Percentiles rank a stretch among this genome's conserved stretches.
phyloP scores from a whole-genome alignment of 2,797 vertebrate genomes.

The Acanthurus leucopareius region DNA sequence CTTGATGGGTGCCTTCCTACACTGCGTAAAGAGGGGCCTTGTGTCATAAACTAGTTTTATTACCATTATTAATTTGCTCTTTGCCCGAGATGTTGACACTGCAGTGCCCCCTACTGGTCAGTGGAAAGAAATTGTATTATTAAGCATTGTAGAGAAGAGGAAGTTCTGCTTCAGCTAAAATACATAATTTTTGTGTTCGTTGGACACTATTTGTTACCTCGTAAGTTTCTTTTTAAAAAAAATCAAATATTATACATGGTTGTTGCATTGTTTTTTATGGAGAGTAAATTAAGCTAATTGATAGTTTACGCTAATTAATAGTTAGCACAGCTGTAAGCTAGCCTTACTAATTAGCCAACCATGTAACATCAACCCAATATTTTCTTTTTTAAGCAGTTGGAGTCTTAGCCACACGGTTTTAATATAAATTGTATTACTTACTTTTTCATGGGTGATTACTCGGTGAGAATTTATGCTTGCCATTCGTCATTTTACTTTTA shows the following conservation, averaged over 20 bases:
- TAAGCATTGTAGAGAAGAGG: no score
- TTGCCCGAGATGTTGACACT: not conserved
- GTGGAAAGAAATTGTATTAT: not conserved
- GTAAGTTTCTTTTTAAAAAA: not conserved
- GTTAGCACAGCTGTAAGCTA: not conserved
- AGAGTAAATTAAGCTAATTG: no score
- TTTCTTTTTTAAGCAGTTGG: no score
- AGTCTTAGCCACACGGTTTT: not conserved
- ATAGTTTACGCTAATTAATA: not conserved
- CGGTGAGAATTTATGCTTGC: no score
- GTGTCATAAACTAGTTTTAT: no score
- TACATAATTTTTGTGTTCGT: not conserved
- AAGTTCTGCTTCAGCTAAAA: no score
- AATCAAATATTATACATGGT: not conserved
- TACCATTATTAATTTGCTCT: no score
- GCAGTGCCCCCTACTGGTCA: constrained; percentile 10
- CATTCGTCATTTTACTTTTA: no score
- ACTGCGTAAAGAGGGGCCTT: no score
- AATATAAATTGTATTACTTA: not conserved
- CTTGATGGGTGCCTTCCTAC: no score
- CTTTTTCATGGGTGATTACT: not conserved
- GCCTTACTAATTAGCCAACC: not conserved
- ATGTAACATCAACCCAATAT: not conserved
- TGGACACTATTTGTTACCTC: not conserved
- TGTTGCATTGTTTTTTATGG: not conserved